Conservation (phyloP, 2,888 invertebrate species). For the Pollenia angustigena region DNA sequence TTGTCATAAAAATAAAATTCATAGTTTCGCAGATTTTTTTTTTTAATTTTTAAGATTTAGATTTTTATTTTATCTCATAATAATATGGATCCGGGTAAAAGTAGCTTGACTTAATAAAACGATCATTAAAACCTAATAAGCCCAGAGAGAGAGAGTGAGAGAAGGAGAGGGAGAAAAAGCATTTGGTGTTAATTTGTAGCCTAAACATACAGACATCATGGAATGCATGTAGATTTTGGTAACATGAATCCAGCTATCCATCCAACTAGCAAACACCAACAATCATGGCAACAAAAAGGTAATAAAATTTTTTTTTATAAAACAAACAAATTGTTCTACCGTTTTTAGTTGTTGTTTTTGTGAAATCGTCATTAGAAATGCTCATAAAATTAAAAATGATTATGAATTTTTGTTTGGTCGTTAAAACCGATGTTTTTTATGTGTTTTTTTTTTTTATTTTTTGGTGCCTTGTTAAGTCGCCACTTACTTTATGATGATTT, state of each 20-base stretch:
- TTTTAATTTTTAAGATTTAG: neutral
- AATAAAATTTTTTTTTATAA: slow-evolving; percentile 38
- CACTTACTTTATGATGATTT: slow-evolving; percentile 57
- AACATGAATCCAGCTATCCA: slow-evolving; percentile 8
- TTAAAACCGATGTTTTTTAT: slow-evolving; percentile 38
- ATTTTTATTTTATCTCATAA: slow-evolving; percentile 53
- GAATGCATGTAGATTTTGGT: slow-evolving; percentile 26
- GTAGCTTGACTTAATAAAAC: slow-evolving; percentile 53
- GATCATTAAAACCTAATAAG: slow-evolving; percentile 64
- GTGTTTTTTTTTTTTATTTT: slow-evolving; percentile 27
- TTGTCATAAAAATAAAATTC: slow-evolving; percentile 56
- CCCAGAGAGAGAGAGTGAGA: slow-evolving; percentile 22
- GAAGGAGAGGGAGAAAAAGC: slow-evolving; percentile 15
- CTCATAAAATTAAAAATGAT: slow-evolving; percentile 63
- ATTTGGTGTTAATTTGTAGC: slow-evolving; percentile 63
- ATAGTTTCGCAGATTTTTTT: slow-evolving; percentile 38
- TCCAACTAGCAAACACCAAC: slow-evolving; percentile 7
- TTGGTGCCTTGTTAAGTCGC: slow-evolving; percentile 33
- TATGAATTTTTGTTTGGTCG: slow-evolving; percentile 46
- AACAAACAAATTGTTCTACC: slow-evolving; percentile 40
- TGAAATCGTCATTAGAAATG: slow-evolving; percentile 67
- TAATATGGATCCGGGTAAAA: slow-evolving; percentile 59
- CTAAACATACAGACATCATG: slow-evolving; percentile 5
- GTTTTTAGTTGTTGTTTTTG: slow-evolving; percentile 16
- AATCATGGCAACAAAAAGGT: slow-evolving; percentile 1